Evolutionary conservation across 2,888 invertebrate genomes (phyloP).

Genomic region (Rhaphigaster nebulosa): DNA sequence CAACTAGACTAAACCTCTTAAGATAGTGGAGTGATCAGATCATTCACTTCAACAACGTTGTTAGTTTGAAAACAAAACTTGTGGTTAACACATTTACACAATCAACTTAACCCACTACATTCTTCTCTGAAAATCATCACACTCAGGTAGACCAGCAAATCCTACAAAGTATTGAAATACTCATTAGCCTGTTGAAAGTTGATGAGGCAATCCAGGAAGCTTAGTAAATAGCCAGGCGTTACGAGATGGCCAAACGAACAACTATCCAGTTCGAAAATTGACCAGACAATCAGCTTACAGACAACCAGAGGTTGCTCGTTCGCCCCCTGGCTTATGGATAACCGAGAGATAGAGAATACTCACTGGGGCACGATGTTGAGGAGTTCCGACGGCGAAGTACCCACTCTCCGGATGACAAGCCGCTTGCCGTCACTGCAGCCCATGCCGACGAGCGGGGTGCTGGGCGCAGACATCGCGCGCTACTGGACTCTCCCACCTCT

Average conservation of each 20-base stretch:
- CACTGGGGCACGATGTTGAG: conserved; percentile 78
- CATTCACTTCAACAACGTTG: not conserved
- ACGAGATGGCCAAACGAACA: not conserved
- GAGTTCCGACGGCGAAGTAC: conserved; percentile 87
- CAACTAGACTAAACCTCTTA: not conserved
- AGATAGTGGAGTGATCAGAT: not conserved
- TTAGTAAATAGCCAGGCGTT: conserved; percentile 7
- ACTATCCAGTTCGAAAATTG: not conserved
- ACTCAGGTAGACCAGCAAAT: not conserved
- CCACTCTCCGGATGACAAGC: conserved; percentile 86
- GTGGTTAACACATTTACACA: not conserved
- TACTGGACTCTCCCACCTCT: not conserved
- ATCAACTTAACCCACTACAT: not conserved
- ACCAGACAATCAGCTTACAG: not conserved
- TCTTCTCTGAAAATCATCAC: not conserved
- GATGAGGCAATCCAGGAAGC: conserved; percentile 36
- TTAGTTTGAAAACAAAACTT: not conserved
- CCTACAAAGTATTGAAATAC: not conserved
- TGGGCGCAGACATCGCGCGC: conserved; percentile 39
- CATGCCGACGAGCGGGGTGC: conserved; percentile 76
- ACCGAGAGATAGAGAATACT: conserved; percentile 4
- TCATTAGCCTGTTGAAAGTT: not conserved
- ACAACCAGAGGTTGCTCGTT: not conserved
- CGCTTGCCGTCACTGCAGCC: conserved; percentile 90
- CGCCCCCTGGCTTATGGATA: not conserved